Conservation (phyloP, 2,888 invertebrate genomes). For the Lissonota sp. region DNA sequence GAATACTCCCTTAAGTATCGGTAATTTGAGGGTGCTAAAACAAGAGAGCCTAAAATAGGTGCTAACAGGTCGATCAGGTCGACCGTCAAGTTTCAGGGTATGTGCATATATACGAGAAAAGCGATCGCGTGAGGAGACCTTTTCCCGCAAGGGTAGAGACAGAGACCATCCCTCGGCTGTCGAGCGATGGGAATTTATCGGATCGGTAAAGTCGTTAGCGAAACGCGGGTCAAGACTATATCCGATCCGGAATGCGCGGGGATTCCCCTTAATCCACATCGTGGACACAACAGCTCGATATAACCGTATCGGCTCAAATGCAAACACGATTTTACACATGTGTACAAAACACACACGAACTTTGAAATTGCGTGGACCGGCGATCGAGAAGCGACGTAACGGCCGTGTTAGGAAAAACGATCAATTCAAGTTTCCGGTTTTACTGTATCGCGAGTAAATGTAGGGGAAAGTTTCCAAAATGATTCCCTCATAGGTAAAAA, state of each 20-base stretch:
- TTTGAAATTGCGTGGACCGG: slow-evolving; percentile 42
- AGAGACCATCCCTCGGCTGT: slow-evolving; percentile 56
- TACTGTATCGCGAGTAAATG: not conserved
- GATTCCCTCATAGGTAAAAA: no score
- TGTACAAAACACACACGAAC: not conserved
- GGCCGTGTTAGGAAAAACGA: slow-evolving; percentile 50
- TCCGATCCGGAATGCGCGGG: slow-evolving; percentile 53
- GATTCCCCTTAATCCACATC: slow-evolving; percentile 37
- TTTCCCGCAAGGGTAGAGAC: not conserved
- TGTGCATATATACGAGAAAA: not conserved
- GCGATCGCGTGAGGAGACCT: slow-evolving; percentile 63
- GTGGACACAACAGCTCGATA: not conserved
- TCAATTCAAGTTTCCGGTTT: slow-evolving; percentile 6
- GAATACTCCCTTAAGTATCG: no score
- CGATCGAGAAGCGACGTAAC: slow-evolving; percentile 49
- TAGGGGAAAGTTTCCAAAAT: no score
- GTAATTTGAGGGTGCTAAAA: slow-evolving; percentile 3
- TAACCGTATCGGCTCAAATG: not conserved
- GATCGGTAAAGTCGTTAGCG: slow-evolving; percentile 66
- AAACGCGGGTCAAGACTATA: slow-evolving; percentile 42
- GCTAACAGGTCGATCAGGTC: slow-evolving; percentile 53
- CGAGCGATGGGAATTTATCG: slow-evolving; percentile 64
- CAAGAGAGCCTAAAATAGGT: slow-evolving; percentile 62
- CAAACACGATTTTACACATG: not conserved
- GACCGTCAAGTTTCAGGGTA: slow-evolving; percentile 4